Conservation (phyloP, 2,113 vertebrate species). For the Microtus richardsoni region DNA sequence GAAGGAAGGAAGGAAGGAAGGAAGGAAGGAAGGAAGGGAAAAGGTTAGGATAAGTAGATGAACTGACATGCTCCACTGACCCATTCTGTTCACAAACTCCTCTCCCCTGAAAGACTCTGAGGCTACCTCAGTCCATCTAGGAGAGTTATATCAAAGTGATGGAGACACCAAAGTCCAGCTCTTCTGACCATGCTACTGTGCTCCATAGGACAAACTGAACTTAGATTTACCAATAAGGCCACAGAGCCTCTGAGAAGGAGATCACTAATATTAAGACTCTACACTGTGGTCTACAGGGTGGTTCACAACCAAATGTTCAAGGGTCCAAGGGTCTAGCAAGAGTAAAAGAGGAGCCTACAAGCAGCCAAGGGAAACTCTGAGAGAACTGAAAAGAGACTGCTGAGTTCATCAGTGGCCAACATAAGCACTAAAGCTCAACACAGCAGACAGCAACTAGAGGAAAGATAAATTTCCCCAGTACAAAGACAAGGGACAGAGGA, state of each 20-base stretch:
- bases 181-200: background rate
- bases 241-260: background rate
- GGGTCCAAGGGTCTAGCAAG: background rate
- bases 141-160: background rate
- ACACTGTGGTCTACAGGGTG: background rate
- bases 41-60: background rate
- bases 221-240: background rate
- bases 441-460: background rate
- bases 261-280: background rate
- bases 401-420: background rate
- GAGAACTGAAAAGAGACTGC: background rate
- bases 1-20: no score
- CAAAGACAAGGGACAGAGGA: background rate
- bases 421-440: background rate
- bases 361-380: background rate
- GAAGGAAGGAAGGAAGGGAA: accelerated
- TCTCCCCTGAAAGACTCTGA: background rate
- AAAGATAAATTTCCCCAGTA: background rate
- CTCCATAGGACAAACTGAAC: background rate
- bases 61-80: background rate
- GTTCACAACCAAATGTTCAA: background rate
- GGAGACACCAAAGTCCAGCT: background rate
- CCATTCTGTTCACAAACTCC: background rate
- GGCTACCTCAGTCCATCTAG: background rate
- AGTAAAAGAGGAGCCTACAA: background rate